Conservation (phyloP, 2,113 vertebrate species). For the Gobius niger region DNA sequence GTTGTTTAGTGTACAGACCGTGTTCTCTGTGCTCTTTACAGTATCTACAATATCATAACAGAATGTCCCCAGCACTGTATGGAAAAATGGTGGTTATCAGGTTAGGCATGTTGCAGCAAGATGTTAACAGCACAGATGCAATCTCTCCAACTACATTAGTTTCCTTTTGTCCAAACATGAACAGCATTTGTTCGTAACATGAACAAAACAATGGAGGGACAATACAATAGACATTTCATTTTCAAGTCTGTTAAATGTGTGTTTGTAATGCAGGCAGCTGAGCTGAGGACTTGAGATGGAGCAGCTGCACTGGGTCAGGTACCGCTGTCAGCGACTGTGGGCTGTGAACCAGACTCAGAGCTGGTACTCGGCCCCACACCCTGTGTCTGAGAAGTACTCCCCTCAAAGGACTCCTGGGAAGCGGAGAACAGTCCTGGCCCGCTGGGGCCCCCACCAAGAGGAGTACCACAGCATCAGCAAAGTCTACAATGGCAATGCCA, state of each 20-base stretch:
- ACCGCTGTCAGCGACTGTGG: conserved; percentile 73
- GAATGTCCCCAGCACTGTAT: not conserved
- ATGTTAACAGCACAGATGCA: conserved; percentile 3
- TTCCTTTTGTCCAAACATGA: no score
- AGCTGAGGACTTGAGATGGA: conserved; percentile 69
- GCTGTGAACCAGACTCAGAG: conserved; percentile 41
- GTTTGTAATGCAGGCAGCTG: not conserved
- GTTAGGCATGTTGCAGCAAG: not conserved
- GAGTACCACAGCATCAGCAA: conserved; percentile 81
- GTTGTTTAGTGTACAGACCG: no score
- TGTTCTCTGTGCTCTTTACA: no score
- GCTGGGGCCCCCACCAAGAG: conserved; percentile 74
- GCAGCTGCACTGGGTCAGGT: conserved; percentile 77
- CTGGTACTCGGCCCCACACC: conserved; percentile 54
- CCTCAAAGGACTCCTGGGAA: conserved; percentile 61
- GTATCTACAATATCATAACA: not conserved
- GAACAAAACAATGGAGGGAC: no score
- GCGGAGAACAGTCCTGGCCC: conserved; percentile 82
- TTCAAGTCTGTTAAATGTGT: not conserved
- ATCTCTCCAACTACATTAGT: no score
- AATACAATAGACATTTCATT: no score
- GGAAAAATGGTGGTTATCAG: conserved; percentile 1
- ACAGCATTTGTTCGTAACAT: no score
- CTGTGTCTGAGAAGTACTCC: conserved; percentile 42
- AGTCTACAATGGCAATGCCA: conserved; percentile 84